A percentile compares a stretch with the other conserved stretches of the same genome.
phyloP scores from a whole-genome alignment of 2,888 invertebrate genomes.

The Cataglyphis livida region DNA sequence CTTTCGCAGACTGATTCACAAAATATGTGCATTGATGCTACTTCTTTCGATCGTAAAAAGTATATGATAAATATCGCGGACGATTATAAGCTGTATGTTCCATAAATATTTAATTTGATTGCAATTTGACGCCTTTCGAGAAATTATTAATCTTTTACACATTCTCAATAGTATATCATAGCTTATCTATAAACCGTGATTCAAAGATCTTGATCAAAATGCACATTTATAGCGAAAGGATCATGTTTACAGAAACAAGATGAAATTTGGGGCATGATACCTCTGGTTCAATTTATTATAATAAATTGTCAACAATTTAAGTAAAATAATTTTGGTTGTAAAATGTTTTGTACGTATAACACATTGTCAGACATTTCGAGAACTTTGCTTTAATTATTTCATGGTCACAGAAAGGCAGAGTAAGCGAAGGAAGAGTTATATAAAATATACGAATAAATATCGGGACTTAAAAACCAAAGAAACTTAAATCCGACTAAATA shows the following conservation, averaged over 20 bases:
- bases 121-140: not conserved
- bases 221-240: not conserved
- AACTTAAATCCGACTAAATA: not conserved
- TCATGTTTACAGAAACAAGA: not conserved
- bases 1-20: not conserved
- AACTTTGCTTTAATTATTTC: not conserved
- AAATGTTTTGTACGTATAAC: not conserved
- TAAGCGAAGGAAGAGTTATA: slow-evolving; percentile 8
- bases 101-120: slow-evolving; percentile 6
- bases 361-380: not conserved
- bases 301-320: not conserved
- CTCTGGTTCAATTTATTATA: not conserved
- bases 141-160: slow-evolving; percentile 15
- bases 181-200: not conserved
- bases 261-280: not conserved
- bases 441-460: slow-evolving; percentile 21
- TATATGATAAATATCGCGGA: not conserved
- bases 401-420: not conserved
- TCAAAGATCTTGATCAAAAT: not conserved
- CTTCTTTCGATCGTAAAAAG: not conserved
- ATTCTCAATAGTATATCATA: not conserved
- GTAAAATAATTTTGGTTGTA: not conserved
- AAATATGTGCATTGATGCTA: not conserved
- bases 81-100: not conserved
- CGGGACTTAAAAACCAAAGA: not conserved